Base-by-base conservation (phyloP, 2,797 vertebrate genomes). In the Spinibarbus caldwelli region DNA sequence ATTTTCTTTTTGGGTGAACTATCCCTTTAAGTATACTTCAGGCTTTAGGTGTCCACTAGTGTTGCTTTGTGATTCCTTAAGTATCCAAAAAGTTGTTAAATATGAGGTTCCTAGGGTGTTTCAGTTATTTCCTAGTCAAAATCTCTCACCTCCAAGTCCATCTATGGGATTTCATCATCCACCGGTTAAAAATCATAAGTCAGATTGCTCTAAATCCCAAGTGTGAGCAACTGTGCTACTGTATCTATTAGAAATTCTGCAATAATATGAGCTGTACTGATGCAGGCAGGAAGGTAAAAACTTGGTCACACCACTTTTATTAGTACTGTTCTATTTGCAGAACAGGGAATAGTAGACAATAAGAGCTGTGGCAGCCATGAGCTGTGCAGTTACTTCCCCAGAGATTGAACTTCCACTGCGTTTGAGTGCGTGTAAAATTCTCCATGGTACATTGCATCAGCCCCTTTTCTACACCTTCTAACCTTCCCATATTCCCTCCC, bases 401-500 rank as follows among this genome's bases (percentile, higher is more conserved):
- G 41, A 85, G 76, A 72, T 1, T 49, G 23, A 76, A 77, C 72
- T 26, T 83, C 21, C 23, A 59, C 52, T 34, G 41, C 7, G 8
- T 62, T 72, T 62, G 68, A 82, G 41, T 47, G 38, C 15, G 41
- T 8, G 29, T 34, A 75, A 41, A 41, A 66, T 62, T 64, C 66
- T 78, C 83, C 38, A 72, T 17, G 23, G 76, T 41, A 62, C 9
- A 80, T 72, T 85, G 66, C 83, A 62, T 79, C 83, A 80, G 41
- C 83, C 52, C 5, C 4, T 85, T 79, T 64, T 70, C 68, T 64
- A 52, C 38, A 67, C 49, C 26, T 11, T 76, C 70, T 45, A 71
- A 36, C 38, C 66, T 17, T 64, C 76, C 67, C 36, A 47, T 66
- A 23, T 47, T 49, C 73, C 54, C 34, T 41, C 54, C 66, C 43